Conservation (phyloP, 35 echinoderm and acorn worm genomes). For the Ptychodera flava region DNA sequence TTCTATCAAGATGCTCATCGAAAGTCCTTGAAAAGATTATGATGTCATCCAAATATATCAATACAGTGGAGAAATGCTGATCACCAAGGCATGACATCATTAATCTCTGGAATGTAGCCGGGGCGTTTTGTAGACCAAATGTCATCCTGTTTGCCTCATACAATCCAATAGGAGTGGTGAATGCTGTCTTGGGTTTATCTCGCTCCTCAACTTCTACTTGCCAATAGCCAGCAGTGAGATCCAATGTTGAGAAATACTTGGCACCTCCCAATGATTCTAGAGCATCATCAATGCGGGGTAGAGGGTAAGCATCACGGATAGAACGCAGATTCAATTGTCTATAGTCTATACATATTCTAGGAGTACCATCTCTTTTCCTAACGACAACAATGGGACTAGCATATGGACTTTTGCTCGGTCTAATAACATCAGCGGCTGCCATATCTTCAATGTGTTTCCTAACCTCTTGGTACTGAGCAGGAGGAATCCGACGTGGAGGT, state of each 20-base stretch:
- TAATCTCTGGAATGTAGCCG: conserved; percentile 28
- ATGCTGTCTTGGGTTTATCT: conserved; percentile 39
- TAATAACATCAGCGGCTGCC: conserved; percentile 11
- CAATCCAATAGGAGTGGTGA: conserved; percentile 28
- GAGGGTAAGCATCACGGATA: conserved; percentile 22
- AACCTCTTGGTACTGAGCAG: not conserved
- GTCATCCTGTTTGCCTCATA: conserved; percentile 38
- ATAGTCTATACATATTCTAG: conserved; percentile 32
- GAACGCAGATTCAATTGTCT: conserved; percentile 20
- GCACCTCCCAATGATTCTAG: conserved; percentile 22
- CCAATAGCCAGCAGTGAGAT: conserved; percentile 21
- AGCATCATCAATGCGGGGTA: conserved; percentile 36
- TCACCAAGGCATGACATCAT: conserved; percentile 25
- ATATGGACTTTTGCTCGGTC: conserved; percentile 4
- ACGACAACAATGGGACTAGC: conserved; percentile 22
- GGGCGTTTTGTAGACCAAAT: conserved; percentile 32
- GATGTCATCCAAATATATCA: conserved; percentile 22
- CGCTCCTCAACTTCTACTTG: conserved; percentile 35
- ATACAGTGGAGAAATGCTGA: conserved; percentile 2
- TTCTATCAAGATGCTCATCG: conserved; percentile 21
- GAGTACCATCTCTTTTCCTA: conserved; percentile 25
- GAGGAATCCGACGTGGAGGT: not conserved
- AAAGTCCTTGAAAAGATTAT: conserved; percentile 37
- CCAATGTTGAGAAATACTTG: conserved; percentile 21
- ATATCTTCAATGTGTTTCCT: not conserved